These are phyloP conservation scores for Sterrhoptilus dennistouni DNA, from an alignment of 2,113 vertebrate genomes.

Conservation along the genomic window DNA sequence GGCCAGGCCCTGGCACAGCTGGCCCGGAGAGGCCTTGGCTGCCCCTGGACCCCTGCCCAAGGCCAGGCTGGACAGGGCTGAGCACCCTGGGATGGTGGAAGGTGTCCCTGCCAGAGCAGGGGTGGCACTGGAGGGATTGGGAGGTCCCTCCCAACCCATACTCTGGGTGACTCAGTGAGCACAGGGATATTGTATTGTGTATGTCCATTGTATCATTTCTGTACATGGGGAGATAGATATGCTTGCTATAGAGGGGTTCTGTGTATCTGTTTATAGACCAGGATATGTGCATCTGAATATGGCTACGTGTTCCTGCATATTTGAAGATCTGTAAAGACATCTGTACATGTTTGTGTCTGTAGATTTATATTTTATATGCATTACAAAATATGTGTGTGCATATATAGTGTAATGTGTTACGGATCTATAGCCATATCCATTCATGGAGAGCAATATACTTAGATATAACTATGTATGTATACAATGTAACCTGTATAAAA, in stretches of 20 bases:
- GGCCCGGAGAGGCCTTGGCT: background rate
- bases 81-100: background rate
- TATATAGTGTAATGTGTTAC: background rate
- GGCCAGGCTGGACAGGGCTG: background rate
- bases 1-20: background rate
- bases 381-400: background rate
- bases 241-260: background rate
- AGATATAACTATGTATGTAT: background rate
- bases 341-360: background rate
- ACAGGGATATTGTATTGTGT: background rate
- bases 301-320: background rate
- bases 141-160: background rate
- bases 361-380: background rate
- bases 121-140: background rate
- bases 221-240: fast-evolving
- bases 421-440: too few relatives aligned
- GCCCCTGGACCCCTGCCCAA: background rate
- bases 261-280: fast-evolving
- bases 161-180: fast-evolving
- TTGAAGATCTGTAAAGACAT: background rate
- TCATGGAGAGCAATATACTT: too few relatives aligned
- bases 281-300: too few relatives aligned
- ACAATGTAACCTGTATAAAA: background rate
- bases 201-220: fast-evolving
- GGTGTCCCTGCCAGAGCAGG: background rate